Base-by-base conservation (phyloP, 2,888 invertebrate genomes). In the Oxytorus armatus region DNA sequence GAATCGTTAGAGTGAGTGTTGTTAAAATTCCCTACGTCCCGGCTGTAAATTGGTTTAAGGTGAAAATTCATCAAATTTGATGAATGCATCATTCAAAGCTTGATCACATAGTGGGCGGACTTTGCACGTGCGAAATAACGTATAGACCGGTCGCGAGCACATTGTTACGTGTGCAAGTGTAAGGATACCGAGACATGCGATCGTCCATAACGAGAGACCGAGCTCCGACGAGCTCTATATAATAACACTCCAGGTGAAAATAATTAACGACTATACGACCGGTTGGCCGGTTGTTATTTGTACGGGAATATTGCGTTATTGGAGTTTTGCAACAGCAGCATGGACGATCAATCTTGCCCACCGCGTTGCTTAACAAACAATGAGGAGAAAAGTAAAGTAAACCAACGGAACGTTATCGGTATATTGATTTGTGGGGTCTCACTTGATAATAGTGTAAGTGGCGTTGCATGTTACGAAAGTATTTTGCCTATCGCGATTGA, bases 31-130 rank as follows among this genome's bases (percentile, higher is more conserved):
- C 29, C 18, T 36, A 59, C 39, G 39, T 42, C 47, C 47, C 42
- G 42, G 16, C 11, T 42, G 10, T 73, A 42, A 53, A 68, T 59
- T 53, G 51, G 14, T 61, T n/a, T 33, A 21, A 16, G 11, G 44
- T 29, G 33, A 33, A 66, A 68, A 73, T 74, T 42, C 51, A 73
- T 47, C 61, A 51, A 25, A n/a, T 14, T 36, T 33, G 33, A 47
- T 25, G 57, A 61, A 83, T 72, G 84, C 86, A 86, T 85, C 83
- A 83, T 86, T 83, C 82, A 83, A 79, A 77, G 77, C n/a, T 55
- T 83, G 81, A 81, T 81, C 68, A 36, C 65, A 57, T 77, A 65
- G n/a, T n/a, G n/a, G 80, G 74, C 81, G 69, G 83, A 84, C 77
- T 82, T 81, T 61, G 51, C 75, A 70, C 61, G 39, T 10, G 33